These are phyloP conservation scores for Cheirogaleus major DNA, from an alignment of 2,797 vertebrate genomes.

Conservation along the genomic window DNA sequence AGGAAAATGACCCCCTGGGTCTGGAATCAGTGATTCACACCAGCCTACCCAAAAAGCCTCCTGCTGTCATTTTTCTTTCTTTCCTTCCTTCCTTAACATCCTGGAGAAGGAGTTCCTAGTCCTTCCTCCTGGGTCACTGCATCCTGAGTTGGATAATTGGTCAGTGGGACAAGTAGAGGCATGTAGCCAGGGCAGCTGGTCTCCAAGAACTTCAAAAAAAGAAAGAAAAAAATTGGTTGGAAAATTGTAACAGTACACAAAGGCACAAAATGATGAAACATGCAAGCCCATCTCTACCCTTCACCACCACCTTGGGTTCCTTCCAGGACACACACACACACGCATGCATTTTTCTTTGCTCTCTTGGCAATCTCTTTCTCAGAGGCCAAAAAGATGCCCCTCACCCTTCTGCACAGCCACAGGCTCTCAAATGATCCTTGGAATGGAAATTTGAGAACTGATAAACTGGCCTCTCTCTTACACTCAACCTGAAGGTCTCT, in stretches of 20 bases:
- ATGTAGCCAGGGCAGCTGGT: neutral
- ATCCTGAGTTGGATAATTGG: neutral
- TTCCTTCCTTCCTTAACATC: slow-evolving; percentile 13
- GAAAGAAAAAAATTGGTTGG: neutral
- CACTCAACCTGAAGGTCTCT: neutral
- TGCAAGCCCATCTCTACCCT: neutral
- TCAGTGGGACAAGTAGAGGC: neutral
- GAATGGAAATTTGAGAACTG: slow-evolving; percentile 5
- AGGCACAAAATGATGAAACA: slow-evolving; percentile 15
- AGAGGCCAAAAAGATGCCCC: neutral
- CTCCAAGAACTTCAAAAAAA: neutral
- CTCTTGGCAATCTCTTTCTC: neutral
- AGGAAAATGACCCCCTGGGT: neutral
- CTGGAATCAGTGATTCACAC: slow-evolving; percentile 25
- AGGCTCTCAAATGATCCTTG: neutral
- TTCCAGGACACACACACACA: neutral
- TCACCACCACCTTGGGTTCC: neutral
- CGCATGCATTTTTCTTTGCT: neutral
- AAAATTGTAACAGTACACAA: slow-evolving; percentile 13
- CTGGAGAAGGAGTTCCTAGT: neutral
- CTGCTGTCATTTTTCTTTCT: slow-evolving; percentile 26
- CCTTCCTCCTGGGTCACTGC: neutral
- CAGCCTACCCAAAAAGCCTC: neutral
- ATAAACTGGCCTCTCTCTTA: neutral
- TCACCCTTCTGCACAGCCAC: neutral